phyloP scores from a whole-genome alignment of 1,140 invertebrate species.

The Copidosoma floridanum region DNA sequence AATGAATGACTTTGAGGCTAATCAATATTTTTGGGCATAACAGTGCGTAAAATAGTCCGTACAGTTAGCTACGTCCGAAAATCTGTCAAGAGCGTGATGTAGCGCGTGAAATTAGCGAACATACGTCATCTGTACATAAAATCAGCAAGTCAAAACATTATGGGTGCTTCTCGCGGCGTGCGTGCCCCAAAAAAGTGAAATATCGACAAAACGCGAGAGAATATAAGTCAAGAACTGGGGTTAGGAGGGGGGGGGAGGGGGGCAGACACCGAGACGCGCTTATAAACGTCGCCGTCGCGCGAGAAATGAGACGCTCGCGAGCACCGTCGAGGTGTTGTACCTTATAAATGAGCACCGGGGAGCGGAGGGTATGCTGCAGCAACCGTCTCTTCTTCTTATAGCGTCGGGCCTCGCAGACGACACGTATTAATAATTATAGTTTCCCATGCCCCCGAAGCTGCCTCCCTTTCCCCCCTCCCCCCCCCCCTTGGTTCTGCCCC shows the following conservation, averaged over 20 bases:
- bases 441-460: slow-evolving; percentile 38
- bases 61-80: too few species aligned
- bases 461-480: too few species aligned
- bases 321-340: slow-evolving; percentile 33
- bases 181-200: slow-evolving; percentile 18
- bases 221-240: too few species aligned
- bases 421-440: slow-evolving; percentile 57
- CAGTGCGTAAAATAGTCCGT: too few species aligned
- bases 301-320: neutral
- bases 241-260: too few species aligned
- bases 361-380: slow-evolving; percentile 34
- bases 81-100: too few species aligned
- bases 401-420: slow-evolving; percentile 49
- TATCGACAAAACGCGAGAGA: slow-evolving; percentile 8
- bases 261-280: neutral
- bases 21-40: too few species aligned
- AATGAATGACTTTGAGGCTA: too few species aligned
- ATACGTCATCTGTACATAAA: neutral
- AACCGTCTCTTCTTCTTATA: too few species aligned
- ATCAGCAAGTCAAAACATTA: too few species aligned
- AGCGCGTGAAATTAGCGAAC: slow-evolving; percentile 15
- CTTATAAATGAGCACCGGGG: slow-evolving; percentile 48
- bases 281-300: neutral
- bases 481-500: too few species aligned
- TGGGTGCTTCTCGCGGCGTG: too few species aligned